Evolutionary conservation across 1,140 invertebrate species (phyloP), one percentile per base, ranked within the genome.

Genomic region (Copidosoma floridanum): DNA sequence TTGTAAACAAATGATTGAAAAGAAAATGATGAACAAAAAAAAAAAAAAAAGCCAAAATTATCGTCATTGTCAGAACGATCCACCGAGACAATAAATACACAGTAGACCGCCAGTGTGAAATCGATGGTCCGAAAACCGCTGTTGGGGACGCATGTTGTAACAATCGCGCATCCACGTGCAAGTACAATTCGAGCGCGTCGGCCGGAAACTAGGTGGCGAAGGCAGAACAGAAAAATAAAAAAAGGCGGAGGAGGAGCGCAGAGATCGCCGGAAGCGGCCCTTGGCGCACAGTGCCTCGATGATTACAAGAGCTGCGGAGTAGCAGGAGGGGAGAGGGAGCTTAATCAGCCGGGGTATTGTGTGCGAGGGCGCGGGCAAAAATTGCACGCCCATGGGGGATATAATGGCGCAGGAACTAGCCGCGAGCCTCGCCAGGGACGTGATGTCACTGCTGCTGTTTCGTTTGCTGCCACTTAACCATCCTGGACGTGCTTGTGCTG

Each of bases 261-360:
- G 43, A 16, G n/a, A n/a, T n/a, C n/a, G n/a, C n/a, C 38, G 29
- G 48, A 46, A 47, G 47, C 48, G 43, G 37, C 47, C 51, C 62
- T 46, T 32, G 24, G 44, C 32, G 20, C 7, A 6, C 23, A n/a
- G 6, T 26, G 32, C 54, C 57, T 57, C 68, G 67, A 71, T 71
- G 71, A 73, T 73, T 73, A 73, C 66, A 66, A 4, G n/a, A n/a
- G n/a, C n/a, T n/a, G 58, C 58, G 43, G 61, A 63, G 62, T 64
- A 64, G 44, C 23, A 57, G 64, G 57, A 48, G 63, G 35, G 35
- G 43, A 16, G 35, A 64, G 40, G 61, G 60, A 64, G 66, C 67
- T 70, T 72, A 74, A 74, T 74, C 72, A 74, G 70, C 61, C 61
- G 65, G 59, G 20, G 65, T 63, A 74, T 74, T 74, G 72, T 74